phyloP scores from a whole-genome alignment of 2,888 invertebrate species.

The Oscheius sp. region DNA sequence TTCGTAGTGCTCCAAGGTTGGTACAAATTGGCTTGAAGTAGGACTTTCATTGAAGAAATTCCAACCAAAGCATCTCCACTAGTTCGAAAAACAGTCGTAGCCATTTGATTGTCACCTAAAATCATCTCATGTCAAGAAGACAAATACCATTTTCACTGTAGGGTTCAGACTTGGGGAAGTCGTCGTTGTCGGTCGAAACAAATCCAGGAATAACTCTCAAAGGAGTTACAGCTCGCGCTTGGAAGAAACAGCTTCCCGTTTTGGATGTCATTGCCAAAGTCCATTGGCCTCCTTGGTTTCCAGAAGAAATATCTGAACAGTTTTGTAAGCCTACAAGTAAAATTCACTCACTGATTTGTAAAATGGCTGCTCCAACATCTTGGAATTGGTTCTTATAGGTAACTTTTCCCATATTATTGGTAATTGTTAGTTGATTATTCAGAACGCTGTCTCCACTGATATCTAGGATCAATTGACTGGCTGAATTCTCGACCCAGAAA shows the following conservation, averaged over 20 bases:
- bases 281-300: neutral
- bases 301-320: neutral
- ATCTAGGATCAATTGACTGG: neutral
- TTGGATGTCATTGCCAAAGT: neutral
- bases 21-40: too few relatives aligned
- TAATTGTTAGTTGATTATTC: neutral
- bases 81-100: too few relatives aligned
- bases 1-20: neutral
- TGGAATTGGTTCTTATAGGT: neutral
- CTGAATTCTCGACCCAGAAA: neutral
- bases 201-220: neutral
- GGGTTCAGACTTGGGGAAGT: neutral
- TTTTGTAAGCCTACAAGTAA: neutral
- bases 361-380: neutral
- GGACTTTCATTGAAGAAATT: too few relatives aligned
- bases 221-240: neutral
- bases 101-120: too few relatives aligned
- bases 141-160: neutral
- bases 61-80: too few relatives aligned
- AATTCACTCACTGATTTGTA: too few relatives aligned
- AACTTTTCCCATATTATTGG: neutral
- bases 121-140: too few relatives aligned
- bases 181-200: neutral
- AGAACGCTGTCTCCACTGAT: neutral
- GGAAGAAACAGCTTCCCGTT: constrained; percentile 1